Conservation (phyloP, 1,140 invertebrate species). For the Pteromalus puparum region DNA sequence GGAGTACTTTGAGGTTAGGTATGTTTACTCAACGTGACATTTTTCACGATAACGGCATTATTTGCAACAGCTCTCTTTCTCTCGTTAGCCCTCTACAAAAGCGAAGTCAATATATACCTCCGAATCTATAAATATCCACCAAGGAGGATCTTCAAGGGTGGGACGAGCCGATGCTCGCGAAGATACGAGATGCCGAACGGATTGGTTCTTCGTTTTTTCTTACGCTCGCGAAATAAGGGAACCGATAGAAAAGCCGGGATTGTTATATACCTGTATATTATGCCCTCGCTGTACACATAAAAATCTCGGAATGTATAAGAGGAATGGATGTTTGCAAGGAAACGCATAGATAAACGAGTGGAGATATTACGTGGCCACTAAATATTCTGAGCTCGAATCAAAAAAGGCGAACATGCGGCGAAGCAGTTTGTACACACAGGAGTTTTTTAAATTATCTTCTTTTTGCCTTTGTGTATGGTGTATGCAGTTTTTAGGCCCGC, state of each 20-base stretch:
- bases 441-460: constrained; percentile 5
- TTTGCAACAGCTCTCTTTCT: constrained; percentile 26
- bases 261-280: neutral
- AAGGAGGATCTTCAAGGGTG: neutral
- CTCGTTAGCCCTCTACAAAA: constrained; percentile 25
- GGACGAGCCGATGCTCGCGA: neutral
- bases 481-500: constrained; percentile 64
- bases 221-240: neutral
- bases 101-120: constrained; percentile 5
- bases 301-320: neutral
- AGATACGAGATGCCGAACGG: neutral
- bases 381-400: constrained; percentile 8
- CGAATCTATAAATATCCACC: constrained; percentile 27
- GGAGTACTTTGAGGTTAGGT: neutral
- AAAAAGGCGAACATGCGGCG: neutral
- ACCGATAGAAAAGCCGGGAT: neutral
- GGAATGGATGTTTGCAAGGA: neutral
- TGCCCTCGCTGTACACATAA: neutral
- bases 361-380: neutral
- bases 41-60: constrained; percentile 49
- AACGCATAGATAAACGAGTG: neutral
- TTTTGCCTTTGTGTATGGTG: constrained; percentile 28
- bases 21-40: constrained; percentile 45
- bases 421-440: constrained; percentile 21
- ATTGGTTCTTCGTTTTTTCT: neutral